Base-by-base conservation (phyloP, 2,888 invertebrate species). In the Drosophila merina region DNA sequence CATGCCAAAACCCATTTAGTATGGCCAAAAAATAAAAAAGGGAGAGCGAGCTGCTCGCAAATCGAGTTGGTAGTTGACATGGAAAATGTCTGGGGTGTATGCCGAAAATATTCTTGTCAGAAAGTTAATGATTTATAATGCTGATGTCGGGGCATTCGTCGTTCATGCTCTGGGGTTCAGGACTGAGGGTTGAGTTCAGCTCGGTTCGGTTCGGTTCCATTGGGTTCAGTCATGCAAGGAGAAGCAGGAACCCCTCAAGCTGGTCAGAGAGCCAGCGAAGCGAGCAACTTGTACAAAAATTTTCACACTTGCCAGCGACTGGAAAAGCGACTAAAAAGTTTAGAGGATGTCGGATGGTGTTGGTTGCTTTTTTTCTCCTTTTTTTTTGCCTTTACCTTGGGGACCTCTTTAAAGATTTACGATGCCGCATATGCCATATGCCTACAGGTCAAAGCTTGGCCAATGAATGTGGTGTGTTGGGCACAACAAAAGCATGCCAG, bases 391-490 rank as follows among this genome's bases (percentile, higher is more conserved):
- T 76, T 76, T 76, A 88, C 88, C 87, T 89, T 87, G 87, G 88
- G 76, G 86, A 88, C 77, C 86, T 88, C 86, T 86, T 86, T 86
- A 86, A 88, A 90, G 90, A 89, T 89, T 90, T 90, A 89, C 90
- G 89, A 88, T 86, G 80, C 84, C 86, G 88, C 84, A 86, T 90
- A 88, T 88, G 89, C 89, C 84, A 86, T 90, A 88, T 88, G 89
- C 89, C 90, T 86, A 86, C 85, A 81, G 89, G 90, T 89, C 90
- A 87, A 78, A 77, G 81, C 79, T 74, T 63, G 74, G 57, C 75
- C 64, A 63, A 72, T 63, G 72, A 72, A 60, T 66, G 62, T 30
- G 60, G 63, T 20, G 25, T 30, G 33, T 44, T 52, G 40, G 40
- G 26, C 54, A 38, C 54, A 54, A 50, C 54, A 60, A 54, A 57